phyloP scores from a whole-genome alignment of 2,888 invertebrate species.

The Caenorhabditis sp. region DNA sequence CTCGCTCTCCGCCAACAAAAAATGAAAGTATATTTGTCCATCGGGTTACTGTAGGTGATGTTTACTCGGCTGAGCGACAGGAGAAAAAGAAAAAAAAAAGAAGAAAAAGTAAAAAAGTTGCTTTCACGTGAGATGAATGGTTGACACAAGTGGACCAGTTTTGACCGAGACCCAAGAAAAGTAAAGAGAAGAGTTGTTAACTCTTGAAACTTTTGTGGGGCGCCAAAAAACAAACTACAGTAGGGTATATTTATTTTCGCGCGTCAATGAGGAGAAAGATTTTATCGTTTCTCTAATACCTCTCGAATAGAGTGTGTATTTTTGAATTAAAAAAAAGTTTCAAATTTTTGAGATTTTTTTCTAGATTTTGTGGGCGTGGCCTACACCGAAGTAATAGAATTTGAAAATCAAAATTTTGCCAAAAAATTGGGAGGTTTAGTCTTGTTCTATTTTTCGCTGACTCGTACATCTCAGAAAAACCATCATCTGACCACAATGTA shows the following conservation, averaged over 20 bases:
- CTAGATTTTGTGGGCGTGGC: too few relatives aligned
- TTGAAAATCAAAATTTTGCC: background rate
- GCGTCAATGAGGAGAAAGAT: too few relatives aligned
- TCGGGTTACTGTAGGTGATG: background rate
- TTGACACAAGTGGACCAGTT: conserved; percentile 43
- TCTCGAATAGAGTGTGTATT: too few relatives aligned
- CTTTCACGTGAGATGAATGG: background rate
- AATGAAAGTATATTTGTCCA: background rate
- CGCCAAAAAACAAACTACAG: conserved; percentile 16
- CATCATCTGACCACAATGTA: too few relatives aligned
- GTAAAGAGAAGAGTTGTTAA: conserved; percentile 6
- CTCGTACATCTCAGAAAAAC: background rate
- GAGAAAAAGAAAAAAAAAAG: conserved; percentile 19
- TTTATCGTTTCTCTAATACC: too few relatives aligned
- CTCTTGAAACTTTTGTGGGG: conserved; percentile 34
- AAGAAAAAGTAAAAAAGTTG: background rate
- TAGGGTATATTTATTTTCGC: conserved; percentile 18
- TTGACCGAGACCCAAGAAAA: conserved; percentile 40
- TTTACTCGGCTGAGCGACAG: too few relatives aligned
- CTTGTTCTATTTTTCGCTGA: background rate
- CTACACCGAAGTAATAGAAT: too few relatives aligned
- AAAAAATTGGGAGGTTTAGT: too few relatives aligned
- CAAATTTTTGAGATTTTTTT: too few relatives aligned
- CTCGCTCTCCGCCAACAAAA: background rate
- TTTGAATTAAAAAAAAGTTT: too few relatives aligned